phyloP scores from a whole-genome alignment of 2,113 vertebrate genomes.

The Sarotherodon lohbergeri region DNA sequence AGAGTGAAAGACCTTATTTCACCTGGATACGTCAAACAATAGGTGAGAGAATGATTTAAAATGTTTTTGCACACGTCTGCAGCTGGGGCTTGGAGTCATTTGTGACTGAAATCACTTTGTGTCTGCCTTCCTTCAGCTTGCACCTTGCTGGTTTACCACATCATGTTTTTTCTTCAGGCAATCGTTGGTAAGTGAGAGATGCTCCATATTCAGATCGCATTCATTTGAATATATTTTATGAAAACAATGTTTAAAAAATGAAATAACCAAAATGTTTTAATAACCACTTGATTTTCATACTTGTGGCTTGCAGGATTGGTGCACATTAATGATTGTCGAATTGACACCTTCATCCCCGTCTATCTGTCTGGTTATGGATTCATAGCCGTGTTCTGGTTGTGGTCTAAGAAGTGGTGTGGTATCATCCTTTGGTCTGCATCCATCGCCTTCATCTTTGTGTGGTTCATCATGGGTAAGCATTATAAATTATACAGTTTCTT shows the following conservation, averaged over 20 bases:
- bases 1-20: neutral
- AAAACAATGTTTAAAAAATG: neutral
- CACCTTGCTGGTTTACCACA: neutral
- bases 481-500: neutral
- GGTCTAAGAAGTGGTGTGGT: neutral
- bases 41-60: neutral
- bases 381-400: neutral
- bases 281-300: neutral
- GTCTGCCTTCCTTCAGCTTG: neutral
- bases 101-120: neutral
- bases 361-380: neutral
- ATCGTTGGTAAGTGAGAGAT: fast-evolving
- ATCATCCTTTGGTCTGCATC: neutral
- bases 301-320: neutral
- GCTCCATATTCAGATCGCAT: fast-evolving
- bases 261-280: neutral
- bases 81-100: fast-evolving
- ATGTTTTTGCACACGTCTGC: fast-evolving
- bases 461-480: neutral
- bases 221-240: neutral
- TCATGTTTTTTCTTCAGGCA: neutral
- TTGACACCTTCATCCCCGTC: neutral
- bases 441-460: too few species aligned
- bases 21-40: fast-evolving
- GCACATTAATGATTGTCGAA: neutral